Base-by-base conservation (phyloP, 35 echinoderm and acorn worm genomes). In the Diadema setosum region DNA sequence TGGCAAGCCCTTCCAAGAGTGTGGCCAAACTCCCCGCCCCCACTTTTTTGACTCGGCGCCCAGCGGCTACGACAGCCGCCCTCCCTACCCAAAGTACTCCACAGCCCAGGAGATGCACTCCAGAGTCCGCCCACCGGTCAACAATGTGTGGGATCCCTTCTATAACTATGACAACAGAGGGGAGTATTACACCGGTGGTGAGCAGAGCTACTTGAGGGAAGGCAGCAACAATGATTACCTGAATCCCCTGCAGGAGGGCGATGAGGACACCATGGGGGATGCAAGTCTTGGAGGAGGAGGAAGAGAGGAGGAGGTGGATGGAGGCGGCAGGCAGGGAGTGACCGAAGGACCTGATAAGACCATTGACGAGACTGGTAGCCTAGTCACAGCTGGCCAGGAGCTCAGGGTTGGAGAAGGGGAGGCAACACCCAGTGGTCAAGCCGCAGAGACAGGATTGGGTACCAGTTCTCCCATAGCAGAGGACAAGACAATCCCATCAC, bases 1-100 rank as follows among this genome's bases (percentile, higher is more conserved):
- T 9, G 96, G 89, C 0, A 70, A 92, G 17, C 20, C 89, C 12
- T 92, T 82, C 33, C 33, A 92, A 17, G 81, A 46, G 23, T 99
- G 96, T 45, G 15, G 45, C 1, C 14, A 7, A 4, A 1, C 11
- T 12, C 83, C 74, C 34, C 67, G 39, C 41, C 41, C 12, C 16
- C 21, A 39, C 37, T 82, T 94, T 34, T 85, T 90, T 46, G 16
- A 31, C 26, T 60, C 46, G 7, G 34, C 76, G 37, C 24, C 75
- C 55, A 17, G 45, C 26, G 31, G 65, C 48, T 29, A 35, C 73
- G 37, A 88, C 87, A 31, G 82, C 74, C 5, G 44, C 58, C 24
- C 52, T 42, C 27, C 26, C 25, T 11, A 17, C 65, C 35, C 32
- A 17, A 23, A 5, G 17, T 5, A 40, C 7, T 2, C 61, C 35